Base-by-base conservation (phyloP, 2,888 invertebrate genomes). In the Andricus curvator region DNA sequence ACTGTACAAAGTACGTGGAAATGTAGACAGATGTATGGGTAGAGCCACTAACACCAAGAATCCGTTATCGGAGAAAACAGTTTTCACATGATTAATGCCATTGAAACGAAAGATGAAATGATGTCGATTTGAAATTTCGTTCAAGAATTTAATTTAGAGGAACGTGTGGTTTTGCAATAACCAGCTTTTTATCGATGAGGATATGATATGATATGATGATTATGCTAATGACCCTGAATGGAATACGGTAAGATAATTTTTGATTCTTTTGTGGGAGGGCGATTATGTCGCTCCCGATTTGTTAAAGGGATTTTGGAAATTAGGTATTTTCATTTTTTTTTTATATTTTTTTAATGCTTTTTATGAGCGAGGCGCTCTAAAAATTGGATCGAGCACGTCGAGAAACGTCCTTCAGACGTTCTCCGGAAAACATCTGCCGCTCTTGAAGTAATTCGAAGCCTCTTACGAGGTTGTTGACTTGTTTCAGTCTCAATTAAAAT, bases 181-280 rank as follows among this genome's bases (percentile, higher is more conserved):
- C 56, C 29, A 48, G 51, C 51, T 70, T 29, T 48, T 70, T 48
- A 70, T 48, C 81, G 70, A 78, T 77, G 62, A 80, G 84, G 78
- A 80, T 82, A 80, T 84, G 79, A 85, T 85, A 85, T 86, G 82
- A 83, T 81, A 82, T 84, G 81, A 83, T 84, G 74, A 84, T 83
- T 78, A 84, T 83, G 67, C 79, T 79, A 78, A 81, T 82, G 62
- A 83, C 33, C 64, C 82, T 78, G 80, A 29, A 81, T 79, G 82
- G 86, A 78, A 66, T 81, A 81, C 86, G 90, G 90, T 91, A 91
- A 91, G 90, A 89, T 86, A 88, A 88, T 80, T 86, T 79, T 62
- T 80, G 82, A 85, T 83, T 78, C 82, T 82, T 83, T 80, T 76
- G 77, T n/a, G n/a, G 74, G 74, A 74, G 74, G 44, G 11, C 33